Conservation (phyloP, 2,888 invertebrate species). For the Oeneis ivallda region DNA sequence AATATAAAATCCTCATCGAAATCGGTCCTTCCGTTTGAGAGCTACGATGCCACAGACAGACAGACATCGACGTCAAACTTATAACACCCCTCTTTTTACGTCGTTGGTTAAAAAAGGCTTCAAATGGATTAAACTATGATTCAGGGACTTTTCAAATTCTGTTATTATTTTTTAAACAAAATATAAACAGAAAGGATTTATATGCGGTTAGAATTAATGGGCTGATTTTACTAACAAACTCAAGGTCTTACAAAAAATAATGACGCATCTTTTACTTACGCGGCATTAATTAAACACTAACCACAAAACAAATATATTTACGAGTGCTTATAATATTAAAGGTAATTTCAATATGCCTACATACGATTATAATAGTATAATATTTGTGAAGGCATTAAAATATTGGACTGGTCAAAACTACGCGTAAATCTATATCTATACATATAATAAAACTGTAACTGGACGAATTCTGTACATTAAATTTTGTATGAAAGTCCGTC, state of each 20-base stretch:
- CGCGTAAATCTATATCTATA: no score
- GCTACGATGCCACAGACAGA: no score
- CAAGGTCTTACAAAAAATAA: background rate
- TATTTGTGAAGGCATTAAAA: background rate
- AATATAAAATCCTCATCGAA: no score
- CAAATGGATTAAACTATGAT: background rate
- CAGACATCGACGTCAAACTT: no score
- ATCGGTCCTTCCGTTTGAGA: no score
- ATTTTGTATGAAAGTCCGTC: no score
- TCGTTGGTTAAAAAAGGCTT: no score
- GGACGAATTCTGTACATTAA: no score
- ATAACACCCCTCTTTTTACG: no score
- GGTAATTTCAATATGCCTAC: background rate
- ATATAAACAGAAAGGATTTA: background rate
- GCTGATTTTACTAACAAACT: background rate
- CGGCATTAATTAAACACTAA: background rate
- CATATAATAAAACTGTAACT: no score
- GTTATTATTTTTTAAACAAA: background rate
- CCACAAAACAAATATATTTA: background rate
- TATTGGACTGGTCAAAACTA: no score
- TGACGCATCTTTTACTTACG: slow-evolving; percentile 5
- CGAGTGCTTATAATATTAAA: background rate
- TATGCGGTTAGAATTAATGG: background rate
- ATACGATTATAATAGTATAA: background rate
- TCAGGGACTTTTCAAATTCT: background rate